A percentile compares a stretch with the other conserved stretches of the same genome.
Evolutionary conservation across 2,888 invertebrate genomes (phyloP).

Genomic region (Tiphia femorata): DNA sequence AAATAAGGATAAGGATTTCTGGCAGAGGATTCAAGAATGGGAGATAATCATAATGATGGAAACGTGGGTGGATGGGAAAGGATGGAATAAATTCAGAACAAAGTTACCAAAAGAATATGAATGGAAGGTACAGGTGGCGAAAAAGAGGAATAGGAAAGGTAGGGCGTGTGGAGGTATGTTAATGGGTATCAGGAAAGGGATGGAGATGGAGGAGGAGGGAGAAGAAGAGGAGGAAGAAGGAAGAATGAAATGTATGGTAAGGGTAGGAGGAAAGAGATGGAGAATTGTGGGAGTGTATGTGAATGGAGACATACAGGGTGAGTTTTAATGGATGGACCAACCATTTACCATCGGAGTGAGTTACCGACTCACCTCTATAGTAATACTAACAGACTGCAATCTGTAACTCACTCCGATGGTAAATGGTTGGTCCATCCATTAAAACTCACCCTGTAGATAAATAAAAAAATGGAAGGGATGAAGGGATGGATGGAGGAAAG

Average conservation of each 20-base stretch:
- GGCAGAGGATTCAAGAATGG: not conserved
- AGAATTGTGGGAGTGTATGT: not conserved
- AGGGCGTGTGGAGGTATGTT: constrained; percentile 6
- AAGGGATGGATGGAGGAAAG: not conserved
- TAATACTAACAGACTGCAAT: too few relatives aligned
- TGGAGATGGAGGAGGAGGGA: not conserved
- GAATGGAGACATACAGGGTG: not conserved
- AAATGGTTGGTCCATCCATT: too few relatives aligned
- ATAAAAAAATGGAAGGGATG: not conserved
- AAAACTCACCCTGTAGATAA: too few relatives aligned
- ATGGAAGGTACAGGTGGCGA: not conserved
- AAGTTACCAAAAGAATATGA: not conserved
- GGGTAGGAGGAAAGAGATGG: not conserved
- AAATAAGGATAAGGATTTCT: constrained; percentile 4
- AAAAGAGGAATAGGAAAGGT: constrained; percentile 2
- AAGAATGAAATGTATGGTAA: not conserved
- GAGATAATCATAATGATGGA: constrained; percentile 2
- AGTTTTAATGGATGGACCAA: too few relatives aligned
- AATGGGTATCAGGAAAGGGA: not conserved
- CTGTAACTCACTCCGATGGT: too few relatives aligned
- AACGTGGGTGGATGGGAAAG: constrained; percentile 2
- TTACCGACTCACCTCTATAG: too few relatives aligned
- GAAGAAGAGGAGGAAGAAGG: not conserved
- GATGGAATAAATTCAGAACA: not conserved
- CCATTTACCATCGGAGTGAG: too few relatives aligned